Evolutionary conservation across 2,888 invertebrate genomes (phyloP).

Genomic region (Anthophora plumipes): DNA sequence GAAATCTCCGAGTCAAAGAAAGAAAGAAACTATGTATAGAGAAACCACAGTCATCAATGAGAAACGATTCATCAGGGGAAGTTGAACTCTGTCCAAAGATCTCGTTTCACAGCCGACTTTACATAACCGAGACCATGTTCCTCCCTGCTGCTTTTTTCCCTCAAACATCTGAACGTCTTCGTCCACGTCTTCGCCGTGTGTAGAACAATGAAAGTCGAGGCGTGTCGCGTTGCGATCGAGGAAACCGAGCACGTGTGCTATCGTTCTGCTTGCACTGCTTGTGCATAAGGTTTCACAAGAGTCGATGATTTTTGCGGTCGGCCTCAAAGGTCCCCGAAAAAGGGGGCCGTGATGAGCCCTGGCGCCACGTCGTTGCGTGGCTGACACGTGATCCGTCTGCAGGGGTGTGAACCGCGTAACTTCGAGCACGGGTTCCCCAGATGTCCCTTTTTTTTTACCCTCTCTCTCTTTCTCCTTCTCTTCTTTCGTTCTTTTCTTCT

Average conservation of each 20-base stretch:
- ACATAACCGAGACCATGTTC: slow-evolving; percentile 17
- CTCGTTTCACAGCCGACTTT: slow-evolving; percentile 36
- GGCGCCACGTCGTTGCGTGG: slow-evolving; percentile 81
- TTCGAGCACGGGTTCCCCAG: slow-evolving; percentile 20
- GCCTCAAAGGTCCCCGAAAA: slow-evolving; percentile 65
- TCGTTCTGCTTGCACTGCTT: slow-evolving; percentile 26
- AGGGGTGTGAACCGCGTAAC: slow-evolving; percentile 71
- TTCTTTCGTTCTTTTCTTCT: not conserved
- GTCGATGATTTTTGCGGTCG: slow-evolving; percentile 67
- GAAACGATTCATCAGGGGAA: slow-evolving; percentile 1
- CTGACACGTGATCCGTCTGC: slow-evolving; percentile 82
- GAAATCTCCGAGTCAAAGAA: not conserved
- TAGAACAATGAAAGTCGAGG: slow-evolving; percentile 60
- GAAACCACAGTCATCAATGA: not conserved
- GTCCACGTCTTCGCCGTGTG: slow-evolving; percentile 11
- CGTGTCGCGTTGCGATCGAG: slow-evolving; percentile 16
- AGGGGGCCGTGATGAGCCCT: slow-evolving; percentile 75
- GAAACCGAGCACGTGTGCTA: slow-evolving; percentile 58
- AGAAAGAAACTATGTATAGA: not conserved
- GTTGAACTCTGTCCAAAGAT: slow-evolving; percentile 1
- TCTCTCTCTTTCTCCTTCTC: not conserved
- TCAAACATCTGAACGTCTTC: slow-evolving; percentile 10
- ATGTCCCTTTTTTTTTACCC: slow-evolving; percentile 17
- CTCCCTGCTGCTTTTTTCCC: not conserved
- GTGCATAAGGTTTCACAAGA: slow-evolving; percentile 55